Percentiles rank a stretch among this genome's conserved stretches.
These are phyloP conservation scores for Macrocentrus cingulum DNA, from an alignment of 1,140 invertebrate species.

Conservation along the genomic window DNA sequence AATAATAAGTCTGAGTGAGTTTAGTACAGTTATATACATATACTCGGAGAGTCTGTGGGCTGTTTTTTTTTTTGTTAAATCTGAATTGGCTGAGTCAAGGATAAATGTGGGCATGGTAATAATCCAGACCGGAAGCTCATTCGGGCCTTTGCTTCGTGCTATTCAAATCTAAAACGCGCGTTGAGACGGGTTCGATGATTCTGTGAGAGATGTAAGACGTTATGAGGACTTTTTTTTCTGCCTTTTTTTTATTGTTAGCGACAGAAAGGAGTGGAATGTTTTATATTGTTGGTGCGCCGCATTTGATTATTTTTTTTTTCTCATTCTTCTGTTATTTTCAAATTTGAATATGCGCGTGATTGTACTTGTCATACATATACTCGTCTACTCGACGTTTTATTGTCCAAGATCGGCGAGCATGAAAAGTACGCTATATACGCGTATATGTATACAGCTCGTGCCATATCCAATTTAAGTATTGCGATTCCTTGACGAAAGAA, in stretches of 20 bases:
- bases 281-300: neutral
- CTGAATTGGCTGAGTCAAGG: conserved; percentile 20
- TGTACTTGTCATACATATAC: neutral
- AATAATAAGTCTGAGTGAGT: too few relatives aligned
- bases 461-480: conserved; percentile 1
- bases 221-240: neutral
- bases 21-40: too few relatives aligned
- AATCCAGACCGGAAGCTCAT: conserved; percentile 22
- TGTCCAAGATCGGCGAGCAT: conserved; percentile 25
- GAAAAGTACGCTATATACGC: conserved; percentile 4
- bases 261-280: neutral
- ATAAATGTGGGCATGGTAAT: conserved; percentile 16
- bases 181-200: conserved; percentile 20
- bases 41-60: too few relatives aligned
- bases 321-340: neutral
- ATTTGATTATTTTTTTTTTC: neutral
- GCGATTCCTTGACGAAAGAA: conserved; percentile 9
- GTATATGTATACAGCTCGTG: conserved; percentile 17
- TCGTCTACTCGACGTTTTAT: conserved; percentile 9
- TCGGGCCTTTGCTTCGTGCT: conserved; percentile 4
- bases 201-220: neutral
- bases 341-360: too few relatives aligned
- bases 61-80: conserved; percentile 16
- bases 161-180: conserved; percentile 1
- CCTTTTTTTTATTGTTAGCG: neutral